Percentiles rank a stretch among this genome's conserved stretches.
Conservation (phyloP, 1,140 invertebrate species). For the Helicoverpa zea region DNA sequence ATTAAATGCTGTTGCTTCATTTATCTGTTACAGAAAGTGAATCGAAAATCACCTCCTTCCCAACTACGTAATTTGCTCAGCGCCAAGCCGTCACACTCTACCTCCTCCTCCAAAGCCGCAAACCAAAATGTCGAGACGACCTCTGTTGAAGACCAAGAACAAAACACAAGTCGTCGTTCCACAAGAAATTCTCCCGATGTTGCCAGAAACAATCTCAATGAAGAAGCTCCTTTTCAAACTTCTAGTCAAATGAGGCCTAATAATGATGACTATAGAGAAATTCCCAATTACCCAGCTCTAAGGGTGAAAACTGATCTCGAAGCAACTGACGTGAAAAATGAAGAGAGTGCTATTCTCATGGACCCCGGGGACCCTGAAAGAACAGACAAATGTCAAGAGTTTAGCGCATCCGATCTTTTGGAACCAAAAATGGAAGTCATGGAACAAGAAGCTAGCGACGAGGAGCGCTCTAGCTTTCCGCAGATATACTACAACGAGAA, state of each 20-base stretch:
- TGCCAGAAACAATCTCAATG: constrained; percentile 86
- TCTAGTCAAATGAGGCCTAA: constrained; percentile 86
- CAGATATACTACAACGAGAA: constrained; percentile 81
- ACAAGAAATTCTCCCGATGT: constrained; percentile 84
- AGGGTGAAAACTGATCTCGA: constrained; percentile 86
- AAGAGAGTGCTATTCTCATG: constrained; percentile 82
- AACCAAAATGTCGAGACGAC: constrained; percentile 86
- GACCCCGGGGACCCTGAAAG: constrained; percentile 79
- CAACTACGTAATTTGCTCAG: constrained; percentile 87
- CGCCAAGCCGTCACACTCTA: constrained; percentile 86
- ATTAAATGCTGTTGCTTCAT: not conserved
- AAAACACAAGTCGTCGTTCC: constrained; percentile 79
- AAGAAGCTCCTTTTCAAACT: constrained; percentile 85
- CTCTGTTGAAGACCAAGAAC: constrained; percentile 82
- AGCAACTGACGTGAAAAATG: constrained; percentile 82
- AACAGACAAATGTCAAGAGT: constrained; percentile 78
- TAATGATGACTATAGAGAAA: constrained; percentile 85
- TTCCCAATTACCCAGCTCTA: constrained; percentile 79
- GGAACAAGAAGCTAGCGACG: constrained; percentile 83
- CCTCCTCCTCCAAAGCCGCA: constrained; percentile 87
- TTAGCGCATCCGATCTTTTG: constrained; percentile 79
- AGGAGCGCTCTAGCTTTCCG: constrained; percentile 78
- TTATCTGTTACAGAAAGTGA: constrained; percentile 80
- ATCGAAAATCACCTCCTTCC: constrained; percentile 85
- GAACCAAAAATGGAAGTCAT: constrained; percentile 85